phyloP scores from a whole-genome alignment of 2,113 vertebrate species.

The Clarias macrocephalus region DNA sequence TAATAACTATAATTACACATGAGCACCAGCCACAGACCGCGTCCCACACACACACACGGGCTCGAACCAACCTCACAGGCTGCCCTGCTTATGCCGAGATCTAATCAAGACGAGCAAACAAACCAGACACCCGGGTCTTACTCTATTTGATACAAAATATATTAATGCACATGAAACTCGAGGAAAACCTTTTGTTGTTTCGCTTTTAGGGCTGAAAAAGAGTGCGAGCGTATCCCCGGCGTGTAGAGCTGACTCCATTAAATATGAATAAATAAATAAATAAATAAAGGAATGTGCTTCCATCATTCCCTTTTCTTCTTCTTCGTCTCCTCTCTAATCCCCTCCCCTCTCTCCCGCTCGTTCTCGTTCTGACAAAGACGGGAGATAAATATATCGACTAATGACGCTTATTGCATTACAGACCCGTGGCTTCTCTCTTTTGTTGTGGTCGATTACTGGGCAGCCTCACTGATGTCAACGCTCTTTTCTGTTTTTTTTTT shows the following conservation, averaged over 20 bases:
- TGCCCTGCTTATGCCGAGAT: background rate
- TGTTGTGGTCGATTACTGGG: slow-evolving; percentile 39
- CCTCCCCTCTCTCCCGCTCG: background rate
- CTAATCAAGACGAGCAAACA: background rate
- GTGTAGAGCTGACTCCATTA: background rate
- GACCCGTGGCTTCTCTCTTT: slow-evolving; percentile 27
- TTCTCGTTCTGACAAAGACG: slow-evolving; percentile 37
- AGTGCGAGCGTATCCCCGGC: background rate
- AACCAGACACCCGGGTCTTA: too few species aligned
- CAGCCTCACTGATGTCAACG: background rate
- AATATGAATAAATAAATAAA: too few species aligned
- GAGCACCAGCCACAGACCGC: background rate
- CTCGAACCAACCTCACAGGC: background rate
- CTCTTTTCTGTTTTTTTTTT: background rate
- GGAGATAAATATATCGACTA: slow-evolving; percentile 34
- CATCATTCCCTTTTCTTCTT: background rate
- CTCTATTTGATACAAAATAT: too few species aligned
- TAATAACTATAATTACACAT: slow-evolving; percentile 33
- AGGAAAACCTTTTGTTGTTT: too few species aligned
- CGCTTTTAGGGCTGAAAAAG: too few species aligned
- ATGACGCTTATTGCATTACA: slow-evolving; percentile 45
- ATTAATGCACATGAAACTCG: too few species aligned
- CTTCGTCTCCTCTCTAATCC: background rate
- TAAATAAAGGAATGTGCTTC: background rate
- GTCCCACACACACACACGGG: background rate